phyloP scores from a whole-genome alignment of 2,113 vertebrate species.

The Cyanoramphus novaezelandiae region DNA sequence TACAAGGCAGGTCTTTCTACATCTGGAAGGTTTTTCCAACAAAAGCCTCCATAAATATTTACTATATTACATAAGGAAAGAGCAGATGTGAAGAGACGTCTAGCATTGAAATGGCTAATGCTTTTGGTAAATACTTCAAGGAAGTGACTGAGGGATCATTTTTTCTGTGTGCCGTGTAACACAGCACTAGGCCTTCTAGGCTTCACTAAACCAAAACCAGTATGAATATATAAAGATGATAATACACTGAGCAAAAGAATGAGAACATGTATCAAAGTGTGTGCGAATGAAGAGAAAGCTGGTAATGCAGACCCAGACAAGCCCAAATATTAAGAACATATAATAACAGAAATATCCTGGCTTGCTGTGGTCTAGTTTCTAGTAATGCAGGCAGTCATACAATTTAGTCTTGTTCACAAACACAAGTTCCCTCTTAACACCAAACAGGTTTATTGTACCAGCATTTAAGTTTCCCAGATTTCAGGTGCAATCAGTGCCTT shows the following conservation, averaged over 20 bases:
- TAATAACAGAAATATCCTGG: background rate
- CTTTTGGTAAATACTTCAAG: background rate
- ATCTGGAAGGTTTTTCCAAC: background rate
- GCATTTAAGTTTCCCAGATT: background rate
- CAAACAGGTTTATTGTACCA: background rate
- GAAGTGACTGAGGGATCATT: background rate
- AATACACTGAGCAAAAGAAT: background rate
- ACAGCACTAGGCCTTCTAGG: background rate
- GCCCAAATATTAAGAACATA: background rate
- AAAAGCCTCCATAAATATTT: background rate
- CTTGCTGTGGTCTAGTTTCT: background rate
- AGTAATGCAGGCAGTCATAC: background rate
- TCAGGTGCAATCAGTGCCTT: background rate
- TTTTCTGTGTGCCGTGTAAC: background rate
- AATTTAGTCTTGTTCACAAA: background rate
- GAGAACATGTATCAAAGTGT: background rate
- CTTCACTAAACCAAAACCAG: background rate
- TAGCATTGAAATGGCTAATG: background rate
- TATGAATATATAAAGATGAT: accelerated
- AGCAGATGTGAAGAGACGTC: background rate
- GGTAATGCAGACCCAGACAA: background rate
- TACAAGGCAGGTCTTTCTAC: background rate
- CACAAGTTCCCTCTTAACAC: background rate
- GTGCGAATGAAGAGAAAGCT: background rate
- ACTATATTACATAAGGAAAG: background rate